phyloP scores from a whole-genome alignment of 2,113 vertebrate genomes.

The Leucoraja erinaceus region DNA sequence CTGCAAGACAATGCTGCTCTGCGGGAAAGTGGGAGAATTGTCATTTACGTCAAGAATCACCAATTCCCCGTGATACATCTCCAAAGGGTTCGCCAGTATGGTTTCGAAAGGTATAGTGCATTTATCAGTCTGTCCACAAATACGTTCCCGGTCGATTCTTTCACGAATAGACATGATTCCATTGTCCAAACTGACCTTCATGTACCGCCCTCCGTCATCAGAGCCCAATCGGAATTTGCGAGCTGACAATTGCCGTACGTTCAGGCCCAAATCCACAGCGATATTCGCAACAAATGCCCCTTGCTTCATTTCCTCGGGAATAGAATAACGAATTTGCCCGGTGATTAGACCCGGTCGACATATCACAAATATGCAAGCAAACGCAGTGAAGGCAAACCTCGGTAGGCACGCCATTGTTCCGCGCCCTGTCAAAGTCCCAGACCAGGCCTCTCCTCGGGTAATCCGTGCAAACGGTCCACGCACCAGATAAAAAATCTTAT shows the following conservation, averaged over 20 bases:
- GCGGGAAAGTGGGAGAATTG: constrained; percentile 55
- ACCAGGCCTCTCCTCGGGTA: neutral
- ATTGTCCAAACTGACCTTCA: constrained; percentile 55
- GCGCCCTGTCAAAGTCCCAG: too few relatives aligned
- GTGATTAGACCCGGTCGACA: too few relatives aligned
- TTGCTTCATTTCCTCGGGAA: too few relatives aligned
- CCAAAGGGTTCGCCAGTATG: neutral
- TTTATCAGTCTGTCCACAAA: constrained; percentile 45
- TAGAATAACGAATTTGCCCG: too few relatives aligned
- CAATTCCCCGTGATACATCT: neutral
- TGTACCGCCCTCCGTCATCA: constrained; percentile 63
- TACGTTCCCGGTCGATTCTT: constrained; percentile 54
- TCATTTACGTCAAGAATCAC: neutral
- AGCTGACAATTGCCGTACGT: constrained; percentile 54
- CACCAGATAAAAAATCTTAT: too few relatives aligned
- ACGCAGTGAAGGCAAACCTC: too few relatives aligned
- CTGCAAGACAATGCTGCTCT: constrained; percentile 53
- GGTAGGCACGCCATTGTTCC: neutral
- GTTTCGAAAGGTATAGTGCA: constrained; percentile 48
- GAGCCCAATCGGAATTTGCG: constrained; percentile 63
- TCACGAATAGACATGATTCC: constrained; percentile 47
- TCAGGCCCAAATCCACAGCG: constrained; percentile 56
- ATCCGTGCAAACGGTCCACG: too few relatives aligned
- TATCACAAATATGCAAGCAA: too few relatives aligned
- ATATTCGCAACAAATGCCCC: too few relatives aligned